Conservation (phyloP, 53 echinoderm and acorn worm species). For the Mesocentrotus franciscanus region DNA sequence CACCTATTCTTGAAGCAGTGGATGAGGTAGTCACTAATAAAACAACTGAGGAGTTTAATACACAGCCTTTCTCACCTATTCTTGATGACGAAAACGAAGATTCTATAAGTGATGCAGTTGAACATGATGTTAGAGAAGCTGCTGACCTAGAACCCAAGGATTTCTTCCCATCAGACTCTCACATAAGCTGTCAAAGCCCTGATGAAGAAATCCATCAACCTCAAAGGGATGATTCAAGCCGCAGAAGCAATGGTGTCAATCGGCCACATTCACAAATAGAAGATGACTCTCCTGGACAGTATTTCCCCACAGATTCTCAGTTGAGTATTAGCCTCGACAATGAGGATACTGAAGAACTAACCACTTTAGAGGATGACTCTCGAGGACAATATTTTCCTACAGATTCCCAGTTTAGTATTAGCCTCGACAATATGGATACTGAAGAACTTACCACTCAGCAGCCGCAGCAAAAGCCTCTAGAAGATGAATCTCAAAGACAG, state of each 20-base stretch:
- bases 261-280: neutral
- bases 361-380: neutral
- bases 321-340: neutral
- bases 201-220: neutral
- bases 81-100: neutral
- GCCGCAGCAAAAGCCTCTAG: too few species aligned
- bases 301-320: slow-evolving; percentile 28
- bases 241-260: neutral
- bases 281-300: neutral
- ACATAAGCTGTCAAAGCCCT: neutral
- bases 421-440: neutral
- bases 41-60: neutral
- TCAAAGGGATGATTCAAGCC: neutral
- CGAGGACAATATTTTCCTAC: slow-evolving; percentile 32
- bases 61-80: neutral
- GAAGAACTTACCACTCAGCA: neutral
- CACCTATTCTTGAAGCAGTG: neutral
- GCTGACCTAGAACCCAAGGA: neutral
- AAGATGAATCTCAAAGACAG: neutral
- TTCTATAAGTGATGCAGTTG: neutral
- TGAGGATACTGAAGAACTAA: neutral
- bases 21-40: too few species aligned
- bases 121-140: neutral
- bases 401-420: slow-evolving; percentile 40
- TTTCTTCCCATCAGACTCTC: too few species aligned